These are phyloP conservation scores for Apeltes quadracus DNA, from an alignment of 2,113 vertebrate genomes.

Conservation along the genomic window DNA sequence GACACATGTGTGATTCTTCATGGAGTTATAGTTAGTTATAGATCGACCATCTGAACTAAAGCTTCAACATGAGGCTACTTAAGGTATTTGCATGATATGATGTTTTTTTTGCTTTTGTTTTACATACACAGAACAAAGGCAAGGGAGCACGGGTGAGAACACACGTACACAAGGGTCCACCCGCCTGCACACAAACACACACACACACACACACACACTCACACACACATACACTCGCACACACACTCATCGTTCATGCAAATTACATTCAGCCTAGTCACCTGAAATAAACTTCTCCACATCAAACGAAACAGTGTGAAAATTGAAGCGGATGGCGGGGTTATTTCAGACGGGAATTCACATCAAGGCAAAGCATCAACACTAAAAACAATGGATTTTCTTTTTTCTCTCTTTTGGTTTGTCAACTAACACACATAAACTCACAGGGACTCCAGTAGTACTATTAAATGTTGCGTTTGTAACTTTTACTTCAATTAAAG, in stretches of 20 bases:
- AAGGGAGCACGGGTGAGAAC: not conserved
- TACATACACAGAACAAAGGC: constrained; percentile 3
- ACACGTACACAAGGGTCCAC: not conserved
- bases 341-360: constrained; percentile 36
- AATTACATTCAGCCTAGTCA: constrained; percentile 40
- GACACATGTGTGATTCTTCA: not conserved
- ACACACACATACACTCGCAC: constrained; percentile 18
- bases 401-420: not conserved
- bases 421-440: not conserved
- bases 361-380: constrained; percentile 20
- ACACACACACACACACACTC: constrained; percentile 27
- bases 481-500: not conserved
- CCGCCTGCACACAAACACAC: constrained; percentile 12
- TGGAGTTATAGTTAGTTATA: not conserved
- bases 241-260: constrained; percentile 22
- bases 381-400: constrained; percentile 4
- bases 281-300: constrained; percentile 43
- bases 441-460: not conserved
- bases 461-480: not conserved
- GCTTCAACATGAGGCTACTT: not conserved
- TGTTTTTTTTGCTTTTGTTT: not conserved
- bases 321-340: constrained; percentile 34
- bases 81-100: not conserved
- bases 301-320: constrained; percentile 48
- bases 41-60: not conserved